Evolutionary conservation across 2,888 invertebrate genomes (phyloP), one percentile per base, ranked within the genome.

Genomic region (Nudaria mundana): DNA sequence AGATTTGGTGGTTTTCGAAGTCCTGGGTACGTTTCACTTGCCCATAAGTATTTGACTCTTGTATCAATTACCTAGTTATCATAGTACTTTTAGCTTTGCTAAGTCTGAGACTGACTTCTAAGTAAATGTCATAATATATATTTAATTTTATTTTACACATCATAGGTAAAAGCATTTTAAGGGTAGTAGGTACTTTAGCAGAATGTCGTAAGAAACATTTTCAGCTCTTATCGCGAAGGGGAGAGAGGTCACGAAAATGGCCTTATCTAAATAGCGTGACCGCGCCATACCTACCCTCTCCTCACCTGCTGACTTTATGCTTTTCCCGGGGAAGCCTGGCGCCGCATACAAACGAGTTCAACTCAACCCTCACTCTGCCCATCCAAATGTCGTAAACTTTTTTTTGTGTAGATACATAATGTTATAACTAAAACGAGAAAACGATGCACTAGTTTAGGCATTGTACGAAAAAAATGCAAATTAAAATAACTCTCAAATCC

Each of bases 401-500:
- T 64, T 62, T 60, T 67, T 56, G 68, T 68, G 68, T 64, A 66
- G 74, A 69, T 66, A 69, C 57, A 56, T 65, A 57, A 65, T 63
- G 63, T 57, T 65, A 66, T 64, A 51, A 59, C 43, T 49, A 52
- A 61, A 63, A 61, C 60, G 8, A 20, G 2, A 67, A 69, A 69
- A 52, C 48, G 63, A 62, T 66, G 69, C 70, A 69, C 66, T 78
- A 71, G 73, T 71, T 66, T 64, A 60, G 59, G 70, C 78, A 79
- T 79, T 74, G 70, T 67, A 71, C 69, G 76, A 81, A 82, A 20
- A 28, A 85, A 81, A 80, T 78, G 78, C 81, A 85, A 87, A 86
- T 88, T 86, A 86, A 86, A 88, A 87, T 85, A 88, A 87, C 83
- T 87, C 79, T 79, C 72, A 82, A 85, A 86, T 84, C 79, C 73